Evolutionary conservation across 2,888 invertebrate genomes (phyloP).

Genomic region (Panopea generosa): DNA sequence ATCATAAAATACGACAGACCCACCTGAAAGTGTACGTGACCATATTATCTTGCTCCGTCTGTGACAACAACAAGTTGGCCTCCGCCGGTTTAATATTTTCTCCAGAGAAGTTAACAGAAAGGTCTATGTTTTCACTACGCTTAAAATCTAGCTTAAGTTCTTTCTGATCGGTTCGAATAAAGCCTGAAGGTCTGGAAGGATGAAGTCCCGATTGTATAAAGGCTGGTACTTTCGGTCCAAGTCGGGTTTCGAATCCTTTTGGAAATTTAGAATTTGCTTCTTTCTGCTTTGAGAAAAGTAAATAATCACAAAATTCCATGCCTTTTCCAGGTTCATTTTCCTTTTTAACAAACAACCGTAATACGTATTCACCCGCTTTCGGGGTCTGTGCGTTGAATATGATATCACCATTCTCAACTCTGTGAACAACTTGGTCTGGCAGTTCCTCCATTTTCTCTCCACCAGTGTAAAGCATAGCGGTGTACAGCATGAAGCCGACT

Average conservation of each 20-base stretch:
- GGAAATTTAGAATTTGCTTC: constrained; percentile 65
- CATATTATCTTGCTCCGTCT: no score
- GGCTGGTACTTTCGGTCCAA: constrained; percentile 61
- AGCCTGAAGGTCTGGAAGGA: constrained; percentile 60
- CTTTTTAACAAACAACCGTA: constrained; percentile 60
- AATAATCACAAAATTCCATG: constrained; percentile 67
- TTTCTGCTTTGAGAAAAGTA: constrained; percentile 64
- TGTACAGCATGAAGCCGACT: constrained; percentile 57
- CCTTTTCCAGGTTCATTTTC: constrained; percentile 40
- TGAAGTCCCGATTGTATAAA: constrained; percentile 55
- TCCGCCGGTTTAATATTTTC: constrained; percentile 59
- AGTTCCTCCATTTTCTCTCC: constrained; percentile 60
- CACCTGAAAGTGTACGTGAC: no score
- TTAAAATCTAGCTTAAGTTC: constrained; percentile 65
- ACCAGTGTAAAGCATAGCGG: constrained; percentile 61
- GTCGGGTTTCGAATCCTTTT: constrained; percentile 59
- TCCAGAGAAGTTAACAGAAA: constrained; percentile 68
- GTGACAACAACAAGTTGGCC: no score
- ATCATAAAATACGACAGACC: no score
- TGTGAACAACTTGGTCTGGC: constrained; percentile 62
- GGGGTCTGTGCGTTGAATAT: constrained; percentile 67
- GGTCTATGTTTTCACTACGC: constrained; percentile 59
- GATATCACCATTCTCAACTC: constrained; percentile 69
- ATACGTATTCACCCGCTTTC: constrained; percentile 63
- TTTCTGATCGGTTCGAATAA: constrained; percentile 59